Conservation (phyloP, 2,113 vertebrate species). For the Hemicordylus capensis region DNA sequence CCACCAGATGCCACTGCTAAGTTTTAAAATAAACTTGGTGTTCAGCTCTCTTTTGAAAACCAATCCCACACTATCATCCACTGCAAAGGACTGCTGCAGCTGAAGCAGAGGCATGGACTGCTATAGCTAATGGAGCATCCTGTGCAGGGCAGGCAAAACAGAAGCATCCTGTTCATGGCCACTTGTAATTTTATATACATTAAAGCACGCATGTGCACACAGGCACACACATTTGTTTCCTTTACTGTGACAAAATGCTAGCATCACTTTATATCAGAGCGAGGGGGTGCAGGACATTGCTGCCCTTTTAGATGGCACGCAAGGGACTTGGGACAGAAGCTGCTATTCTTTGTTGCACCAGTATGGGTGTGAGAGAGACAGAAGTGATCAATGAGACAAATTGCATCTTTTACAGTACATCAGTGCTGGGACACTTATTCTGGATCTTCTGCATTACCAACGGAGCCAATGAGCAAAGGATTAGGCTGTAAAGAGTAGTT, state of each 20-base stretch:
- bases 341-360: neutral
- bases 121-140: neutral
- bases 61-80: neutral
- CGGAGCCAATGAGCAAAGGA: neutral
- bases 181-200: neutral
- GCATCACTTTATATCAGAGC: neutral
- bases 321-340: too few species aligned
- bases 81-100: neutral
- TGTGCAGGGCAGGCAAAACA: neutral
- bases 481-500: neutral
- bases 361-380: too few species aligned
- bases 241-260: neutral
- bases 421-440: neutral
- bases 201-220: neutral
- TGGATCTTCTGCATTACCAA: neutral
- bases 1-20: too few species aligned
- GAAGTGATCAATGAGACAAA: neutral
- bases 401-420: too few species aligned
- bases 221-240: too few species aligned
- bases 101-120: neutral
- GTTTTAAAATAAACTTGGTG: too few species aligned
- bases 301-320: neutral
- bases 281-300: neutral
- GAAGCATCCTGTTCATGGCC: neutral
- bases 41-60: slow-evolving; percentile 3